A percentile compares a stretch with the other conserved stretches of the same genome.
phyloP scores from a whole-genome alignment of 2,888 invertebrate genomes.

The Thymelicus sylvestris region DNA sequence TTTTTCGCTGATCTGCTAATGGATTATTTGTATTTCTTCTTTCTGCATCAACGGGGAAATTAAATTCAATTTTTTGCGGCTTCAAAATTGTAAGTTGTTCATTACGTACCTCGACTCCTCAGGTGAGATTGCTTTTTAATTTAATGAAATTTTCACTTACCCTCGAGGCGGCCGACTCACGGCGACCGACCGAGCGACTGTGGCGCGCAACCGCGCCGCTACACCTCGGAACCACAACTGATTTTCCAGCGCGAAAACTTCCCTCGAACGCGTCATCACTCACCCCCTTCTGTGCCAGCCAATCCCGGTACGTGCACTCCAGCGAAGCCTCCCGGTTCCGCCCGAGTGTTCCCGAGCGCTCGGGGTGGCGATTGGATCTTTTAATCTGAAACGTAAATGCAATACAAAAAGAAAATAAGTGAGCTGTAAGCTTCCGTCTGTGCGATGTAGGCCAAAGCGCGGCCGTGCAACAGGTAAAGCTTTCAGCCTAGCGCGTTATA shows the following conservation, averaged over 20 bases:
- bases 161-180: conserved; percentile 65
- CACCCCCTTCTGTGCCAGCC: conserved; percentile 70
- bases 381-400: conserved; percentile 84
- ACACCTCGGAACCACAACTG: conserved; percentile 77
- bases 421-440: conserved; percentile 67
- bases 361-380: conserved; percentile 81
- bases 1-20: conserved; percentile 10
- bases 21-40: conserved; percentile 37
- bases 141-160: conserved; percentile 80
- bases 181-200: conserved; percentile 58
- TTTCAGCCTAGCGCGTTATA: conserved; percentile 47
- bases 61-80: conserved; percentile 34
- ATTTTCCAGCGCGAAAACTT: conserved; percentile 80
- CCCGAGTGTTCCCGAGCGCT: conserved; percentile 66
- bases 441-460: conserved; percentile 59
- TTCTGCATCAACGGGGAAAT: conserved; percentile 23
- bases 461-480: conserved; percentile 74
- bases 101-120: conserved; percentile 60
- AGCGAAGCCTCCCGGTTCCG: conserved; percentile 63
- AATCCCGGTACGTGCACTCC: conserved; percentile 58
- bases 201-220: conserved; percentile 67
- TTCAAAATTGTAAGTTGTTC: conserved; percentile 50
- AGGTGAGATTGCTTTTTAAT: conserved; percentile 82
- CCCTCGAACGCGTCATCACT: conserved; percentile 78
- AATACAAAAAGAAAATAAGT: conserved; percentile 77